Evolutionary conservation across 2,888 invertebrate genomes (phyloP), one percentile per base, ranked within the genome.

Genomic region (Hydropsyche betteni): DNA sequence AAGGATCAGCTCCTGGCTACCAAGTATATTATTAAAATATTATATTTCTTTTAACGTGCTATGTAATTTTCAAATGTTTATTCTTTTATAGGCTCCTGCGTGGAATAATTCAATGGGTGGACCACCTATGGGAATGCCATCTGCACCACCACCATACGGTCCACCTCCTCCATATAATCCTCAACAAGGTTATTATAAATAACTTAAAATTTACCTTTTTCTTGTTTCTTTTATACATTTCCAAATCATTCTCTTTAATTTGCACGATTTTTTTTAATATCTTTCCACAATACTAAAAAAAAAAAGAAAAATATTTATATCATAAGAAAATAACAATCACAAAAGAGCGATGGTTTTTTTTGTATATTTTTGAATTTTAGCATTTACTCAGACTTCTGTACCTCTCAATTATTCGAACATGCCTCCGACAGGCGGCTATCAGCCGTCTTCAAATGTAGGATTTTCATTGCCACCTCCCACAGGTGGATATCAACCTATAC

Each of bases 1-100:
- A 85, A 85, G 87, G 24, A 24, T 24, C 24, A 24, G 24, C 24
- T 24, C 87, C 64, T 80, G 84, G 71, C 68, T 72, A 36, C 34
- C 24, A 53, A 61, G 61, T 61, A 61, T 55, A 14, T n/a, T 12
- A n/a, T 51, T 2, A 24, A 24, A 51, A 51, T 2, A 51, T 51
- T 51, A 51, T 12, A 51, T 51, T n/a, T n/a, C n/a, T n/a, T n/a
- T n/a, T n/a, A 51, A 51, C n/a, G 2, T 51, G 8, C n/a, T 51
- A 51, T 51, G 8, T 2, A 12, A 24, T 24, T 24, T 24, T 24
- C 2, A 24, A 24, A 24, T 24, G 2, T 58, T 12, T 16, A 12
- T 24, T 2, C 5, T 34, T 72, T 64, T 34, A n/a, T 44, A 44
- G 44, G 44, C 6, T 44, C 44, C 44, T 6, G 44, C 44, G 10